Percentiles rank a stretch among this genome's conserved stretches.
Evolutionary conservation across 2,888 invertebrate species (phyloP).

Genomic region (Steinernema scapterisci): DNA sequence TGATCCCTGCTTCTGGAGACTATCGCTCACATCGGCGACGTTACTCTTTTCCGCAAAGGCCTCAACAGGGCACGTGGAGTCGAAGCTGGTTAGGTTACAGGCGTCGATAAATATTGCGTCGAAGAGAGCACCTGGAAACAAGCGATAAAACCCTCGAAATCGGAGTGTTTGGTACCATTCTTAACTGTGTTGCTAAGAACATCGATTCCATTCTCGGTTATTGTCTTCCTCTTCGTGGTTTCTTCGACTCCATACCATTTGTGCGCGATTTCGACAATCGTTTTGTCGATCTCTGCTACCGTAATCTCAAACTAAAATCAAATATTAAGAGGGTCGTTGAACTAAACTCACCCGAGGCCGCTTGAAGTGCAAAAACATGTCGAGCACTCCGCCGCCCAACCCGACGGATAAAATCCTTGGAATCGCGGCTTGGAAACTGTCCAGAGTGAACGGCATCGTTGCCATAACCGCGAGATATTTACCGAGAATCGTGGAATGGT

Average conservation of each 20-base stretch:
- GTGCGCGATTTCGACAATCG: slow-evolving; percentile 52
- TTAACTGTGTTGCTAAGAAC: slow-evolving; percentile 45
- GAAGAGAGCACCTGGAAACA: slow-evolving; percentile 37
- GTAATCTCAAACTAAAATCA: slow-evolving; percentile 52
- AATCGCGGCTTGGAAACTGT: background rate
- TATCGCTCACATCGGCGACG: slow-evolving; percentile 38
- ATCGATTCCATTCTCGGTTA: slow-evolving; percentile 53
- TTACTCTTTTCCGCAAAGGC: slow-evolving; percentile 42
- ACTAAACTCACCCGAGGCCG: slow-evolving; percentile 42
- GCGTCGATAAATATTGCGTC: slow-evolving; percentile 61
- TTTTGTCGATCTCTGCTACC: slow-evolving; percentile 54
- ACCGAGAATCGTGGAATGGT: slow-evolving; percentile 36
- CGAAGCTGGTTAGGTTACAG: slow-evolving; percentile 47
- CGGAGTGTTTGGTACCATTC: slow-evolving; percentile 27
- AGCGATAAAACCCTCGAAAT: background rate
- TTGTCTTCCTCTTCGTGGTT: slow-evolving; percentile 44
- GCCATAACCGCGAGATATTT: slow-evolving; percentile 41
- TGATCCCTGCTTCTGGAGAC: background rate
- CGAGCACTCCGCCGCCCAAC: slow-evolving; percentile 59
- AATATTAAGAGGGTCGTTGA: background rate
- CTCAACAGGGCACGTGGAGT: slow-evolving; percentile 54
- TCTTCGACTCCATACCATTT: slow-evolving; percentile 59
- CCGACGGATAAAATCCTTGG: slow-evolving; percentile 48
- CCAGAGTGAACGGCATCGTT: slow-evolving; percentile 39
- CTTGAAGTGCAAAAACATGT: slow-evolving; percentile 55